Evolutionary conservation across 1,140 invertebrate genomes (phyloP).

Genomic region (Mizuhopecten yessoensis): DNA sequence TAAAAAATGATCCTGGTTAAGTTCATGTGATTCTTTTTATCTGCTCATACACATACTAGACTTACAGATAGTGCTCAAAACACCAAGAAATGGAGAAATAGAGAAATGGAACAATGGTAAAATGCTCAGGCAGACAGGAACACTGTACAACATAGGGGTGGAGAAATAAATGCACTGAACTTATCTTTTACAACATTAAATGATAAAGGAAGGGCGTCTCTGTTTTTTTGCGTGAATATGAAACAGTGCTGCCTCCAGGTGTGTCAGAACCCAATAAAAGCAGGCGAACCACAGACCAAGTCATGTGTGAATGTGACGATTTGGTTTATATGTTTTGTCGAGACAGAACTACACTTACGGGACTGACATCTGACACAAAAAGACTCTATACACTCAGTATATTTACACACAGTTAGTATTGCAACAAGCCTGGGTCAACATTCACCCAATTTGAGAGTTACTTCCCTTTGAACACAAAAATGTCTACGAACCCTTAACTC

Average conservation of each 20-base stretch:
- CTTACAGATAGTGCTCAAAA: background rate
- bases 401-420: conserved; percentile 16
- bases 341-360: conserved; percentile 5
- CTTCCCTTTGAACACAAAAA: conserved; percentile 16
- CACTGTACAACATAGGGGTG: background rate
- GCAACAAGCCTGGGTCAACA: conserved; percentile 29
- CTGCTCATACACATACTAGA: background rate
- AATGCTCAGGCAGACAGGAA: background rate
- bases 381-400: background rate
- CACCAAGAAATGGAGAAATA: background rate
- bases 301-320: background rate
- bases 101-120: background rate
- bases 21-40: background rate
- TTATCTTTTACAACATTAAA: background rate
- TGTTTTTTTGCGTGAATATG: background rate
- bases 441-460: background rate
- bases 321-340: background rate
- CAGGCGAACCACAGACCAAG: background rate
- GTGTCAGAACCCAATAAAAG: background rate
- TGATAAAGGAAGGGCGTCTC: background rate
- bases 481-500: background rate
- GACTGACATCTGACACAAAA: conserved; percentile 6
- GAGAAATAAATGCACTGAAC: background rate
- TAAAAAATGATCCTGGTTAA: background rate
- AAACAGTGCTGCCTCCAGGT: conserved; percentile 10